Conservation (phyloP, 2,797 vertebrate species). For the Orientallactaga sibirica region DNA sequence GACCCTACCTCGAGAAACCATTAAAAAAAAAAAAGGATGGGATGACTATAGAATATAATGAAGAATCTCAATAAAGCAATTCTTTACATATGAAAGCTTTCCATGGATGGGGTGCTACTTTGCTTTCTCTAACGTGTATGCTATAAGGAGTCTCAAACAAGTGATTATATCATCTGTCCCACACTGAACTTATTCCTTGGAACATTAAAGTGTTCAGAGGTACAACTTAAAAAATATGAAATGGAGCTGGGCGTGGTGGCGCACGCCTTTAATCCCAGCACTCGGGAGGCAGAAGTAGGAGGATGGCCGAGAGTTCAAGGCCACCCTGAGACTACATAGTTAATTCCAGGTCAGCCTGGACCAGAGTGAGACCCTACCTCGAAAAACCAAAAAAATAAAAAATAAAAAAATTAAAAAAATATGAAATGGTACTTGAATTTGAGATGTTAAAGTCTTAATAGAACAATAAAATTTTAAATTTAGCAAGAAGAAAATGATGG, state of each 20-base stretch:
- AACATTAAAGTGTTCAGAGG: background rate
- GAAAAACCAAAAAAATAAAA: no score
- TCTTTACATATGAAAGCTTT: background rate
- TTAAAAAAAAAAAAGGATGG: background rate
- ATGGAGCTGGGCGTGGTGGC: no score
- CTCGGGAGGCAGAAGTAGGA: no score
- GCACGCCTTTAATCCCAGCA: no score
- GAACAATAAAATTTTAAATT: constrained; percentile 36
- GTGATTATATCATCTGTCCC: background rate
- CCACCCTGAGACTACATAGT: no score
- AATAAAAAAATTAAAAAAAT: background rate
- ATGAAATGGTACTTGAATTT: constrained; percentile 13
- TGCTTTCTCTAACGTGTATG: background rate
- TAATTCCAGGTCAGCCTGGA: no score
- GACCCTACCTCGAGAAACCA: no score
- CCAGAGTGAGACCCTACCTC: no score
- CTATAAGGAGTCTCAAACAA: background rate
- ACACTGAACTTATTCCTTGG: background rate
- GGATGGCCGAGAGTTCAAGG: no score
- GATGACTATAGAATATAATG: background rate
- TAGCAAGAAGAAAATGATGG: background rate
- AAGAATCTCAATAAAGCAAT: background rate
- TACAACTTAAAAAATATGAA: background rate
- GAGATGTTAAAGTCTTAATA: background rate
- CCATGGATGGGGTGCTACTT: background rate